Evolutionary conservation across 2,888 invertebrate species (phyloP).

Genomic region (Listrodromus nycthemerus): DNA sequence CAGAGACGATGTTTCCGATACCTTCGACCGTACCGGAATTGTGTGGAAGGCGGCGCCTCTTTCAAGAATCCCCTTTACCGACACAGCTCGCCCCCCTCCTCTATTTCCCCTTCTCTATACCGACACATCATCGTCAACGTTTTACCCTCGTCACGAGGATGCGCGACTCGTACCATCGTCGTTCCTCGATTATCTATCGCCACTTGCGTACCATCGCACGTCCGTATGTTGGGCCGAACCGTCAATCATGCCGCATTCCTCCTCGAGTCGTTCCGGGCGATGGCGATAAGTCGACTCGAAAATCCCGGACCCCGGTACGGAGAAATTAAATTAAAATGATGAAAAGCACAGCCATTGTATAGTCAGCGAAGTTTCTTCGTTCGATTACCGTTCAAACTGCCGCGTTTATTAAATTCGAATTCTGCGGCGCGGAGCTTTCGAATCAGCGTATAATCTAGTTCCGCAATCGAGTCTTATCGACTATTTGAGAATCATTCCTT

Average conservation of each 20-base stretch:
- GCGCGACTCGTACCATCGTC: background rate
- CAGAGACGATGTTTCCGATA: conserved; percentile 18
- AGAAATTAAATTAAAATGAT: too few relatives aligned
- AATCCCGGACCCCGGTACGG: background rate
- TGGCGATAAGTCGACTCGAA: background rate
- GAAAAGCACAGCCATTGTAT: too few relatives aligned
- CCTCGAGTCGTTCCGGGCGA: conserved; percentile 11
- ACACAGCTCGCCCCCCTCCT: conserved; percentile 1
- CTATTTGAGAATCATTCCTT: too few relatives aligned
- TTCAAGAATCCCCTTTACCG: conserved; percentile 31
- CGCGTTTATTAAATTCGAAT: too few relatives aligned
- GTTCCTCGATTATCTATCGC: conserved; percentile 22
- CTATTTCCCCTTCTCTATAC: too few relatives aligned
- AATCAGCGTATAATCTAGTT: too few relatives aligned
- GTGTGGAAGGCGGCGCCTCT: conserved; percentile 46
- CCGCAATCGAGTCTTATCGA: too few relatives aligned
- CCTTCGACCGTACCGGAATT: conserved; percentile 17
- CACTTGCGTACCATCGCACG: conserved; percentile 36
- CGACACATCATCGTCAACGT: background rate
- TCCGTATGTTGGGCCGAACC: conserved; percentile 3
- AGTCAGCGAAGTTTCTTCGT: too few relatives aligned
- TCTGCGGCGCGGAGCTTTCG: background rate
- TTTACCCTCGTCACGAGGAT: conserved; percentile 3
- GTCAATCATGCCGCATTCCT: conserved; percentile 31
- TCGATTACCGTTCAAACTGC: too few relatives aligned